Evolutionary conservation across 1,140 invertebrate genomes (phyloP), one percentile per base, ranked within the genome.

Genomic region (Anastrepha ludens): DNA sequence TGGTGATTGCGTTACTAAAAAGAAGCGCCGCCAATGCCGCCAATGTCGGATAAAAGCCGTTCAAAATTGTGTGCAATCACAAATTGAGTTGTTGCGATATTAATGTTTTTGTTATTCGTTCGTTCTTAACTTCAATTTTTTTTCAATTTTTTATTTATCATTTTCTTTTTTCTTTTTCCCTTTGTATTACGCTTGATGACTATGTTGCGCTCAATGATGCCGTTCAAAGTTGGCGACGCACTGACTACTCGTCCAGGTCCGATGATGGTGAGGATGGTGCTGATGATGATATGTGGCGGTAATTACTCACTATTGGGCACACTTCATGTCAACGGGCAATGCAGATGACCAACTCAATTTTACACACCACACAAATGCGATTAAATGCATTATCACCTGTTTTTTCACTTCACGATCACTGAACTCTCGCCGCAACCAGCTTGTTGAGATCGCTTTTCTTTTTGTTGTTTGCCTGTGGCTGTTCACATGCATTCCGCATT

Each of bases 241-340:
- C n/a, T 50, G 74, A 81, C 74, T 81, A 17, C 39, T 81, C 55
- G n/a, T 29, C 17, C 47, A n/a, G 13, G 8, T 41, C 41, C 58
- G 13, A 15, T 85, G 78, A 6, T 11, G 78, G 7, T 85, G 78
- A 85, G 4, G 78, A 85, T 50, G 29, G 17, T 85, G 70, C n/a
- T 78, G 39, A n/a, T n/a, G 47, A 44, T 78, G 85, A 62, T 60
- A 59, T 65, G 58, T 20, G 44, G 74, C 78, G 11, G 87, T 92
- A 92, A 92, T 92, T 92, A 91, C 90, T 92, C 91, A 92, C 91
- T 91, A 91, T 90, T 90, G 91, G 90, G 91, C 91, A 91, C 91
- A 92, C 91, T 92, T 92, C 91, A 92, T 91, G 91, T 91, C 90
- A 91, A 89, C 91, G 87, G 89, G 29, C 17, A 29, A 15, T 9